Evolutionary conservation across 1,140 invertebrate species (phyloP), one percentile per base, ranked within the genome.

Genomic region (Araneus ventricosus): DNA sequence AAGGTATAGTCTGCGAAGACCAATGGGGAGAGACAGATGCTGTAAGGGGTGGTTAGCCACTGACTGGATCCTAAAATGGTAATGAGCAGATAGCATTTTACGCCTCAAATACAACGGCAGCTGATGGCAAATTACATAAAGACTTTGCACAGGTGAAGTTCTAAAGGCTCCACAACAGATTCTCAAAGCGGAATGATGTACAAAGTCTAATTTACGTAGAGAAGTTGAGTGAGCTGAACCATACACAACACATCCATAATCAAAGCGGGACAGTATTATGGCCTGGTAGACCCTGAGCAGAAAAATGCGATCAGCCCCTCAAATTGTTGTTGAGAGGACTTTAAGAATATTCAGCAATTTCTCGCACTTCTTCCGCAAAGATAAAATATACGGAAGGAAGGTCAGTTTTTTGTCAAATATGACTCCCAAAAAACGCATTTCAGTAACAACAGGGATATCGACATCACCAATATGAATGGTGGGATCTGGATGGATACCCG

Each of bases 201-300:
- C 2, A 22, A 14, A 17, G 57, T 24, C 57, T 14, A 61, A 24
- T 24, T 61, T 61, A 5, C 57, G 57, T 24, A 61, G 1, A 22
- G 14, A 10, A 61, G 57, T 22, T 1, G 1, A 5, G 8, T 1
- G 24, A 5, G 17, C 24, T 5, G 17, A 61, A 5, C 57, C 57
- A 61, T 61, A 61, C 24, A 61, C 57, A 22, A 14, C 2, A 24
- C 57, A 61, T 61, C 57, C 20, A 24, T 24, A 61, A 24, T 61
- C 57, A 22, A 61, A 5, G 3, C 14, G 57, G 22, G 80, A 45
- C 37, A 59, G 52, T 67, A 93, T 94, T 7, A 93, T 8, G 17
- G 37, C n/a, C 75, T 70, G 0, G 82, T 93, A 93, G 17, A 92
- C 27, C 7, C 10, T 24, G 8, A 93, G 59, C 20, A 88, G 6